Base-by-base conservation (phyloP, 2,888 invertebrate genomes). In the Netelia inedita region DNA sequence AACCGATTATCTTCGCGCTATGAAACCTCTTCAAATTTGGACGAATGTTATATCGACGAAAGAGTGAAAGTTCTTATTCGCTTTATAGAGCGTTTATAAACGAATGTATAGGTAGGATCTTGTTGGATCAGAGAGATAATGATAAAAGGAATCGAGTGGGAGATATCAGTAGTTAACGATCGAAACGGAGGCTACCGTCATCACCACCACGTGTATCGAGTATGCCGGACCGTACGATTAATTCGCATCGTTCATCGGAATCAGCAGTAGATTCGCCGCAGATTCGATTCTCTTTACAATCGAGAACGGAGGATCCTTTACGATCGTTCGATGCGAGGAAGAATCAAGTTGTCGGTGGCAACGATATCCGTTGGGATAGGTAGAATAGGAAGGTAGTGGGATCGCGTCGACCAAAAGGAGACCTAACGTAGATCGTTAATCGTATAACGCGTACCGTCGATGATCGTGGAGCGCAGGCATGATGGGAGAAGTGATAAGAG, bases 401-500 rank as follows among this genome's bases (percentile, higher is more conserved):
- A 5, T 28, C 28, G 28, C 28, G 28, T 0, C 28, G 28, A 6
- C 28, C 1, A 28, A 28, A 3, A 6, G 5, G 28, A 28, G 5
- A 5, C 3, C 0, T 6, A 35, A 5, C 35, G 35, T 35, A 35
- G 0, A 35, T 11, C 19, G n/a, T 16, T 28, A 35, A 72, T 61
- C 10, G 35, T 14, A 79, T 65, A 72, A 53, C 8, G 43, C 8
- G 43, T 65, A 57, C n/a, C 16, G 57, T 53, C 19, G 35, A 82
- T 78, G 72, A 78, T 16, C 76, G 76, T 50, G 82, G 57, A 23
- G 23, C 35, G 3, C 65, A 79, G 83, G 83, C 79, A 91, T 91
- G 89, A 92, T 92, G 91, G 91, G 91, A 69, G 91, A 92, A 87
- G 90, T 90, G 84, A 90, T 92, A 46, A 89, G 91, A 16, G 89